These are phyloP conservation scores for Anniella stebbinsi DNA, from an alignment of 2,797 vertebrate species.

Conservation along the genomic window DNA sequence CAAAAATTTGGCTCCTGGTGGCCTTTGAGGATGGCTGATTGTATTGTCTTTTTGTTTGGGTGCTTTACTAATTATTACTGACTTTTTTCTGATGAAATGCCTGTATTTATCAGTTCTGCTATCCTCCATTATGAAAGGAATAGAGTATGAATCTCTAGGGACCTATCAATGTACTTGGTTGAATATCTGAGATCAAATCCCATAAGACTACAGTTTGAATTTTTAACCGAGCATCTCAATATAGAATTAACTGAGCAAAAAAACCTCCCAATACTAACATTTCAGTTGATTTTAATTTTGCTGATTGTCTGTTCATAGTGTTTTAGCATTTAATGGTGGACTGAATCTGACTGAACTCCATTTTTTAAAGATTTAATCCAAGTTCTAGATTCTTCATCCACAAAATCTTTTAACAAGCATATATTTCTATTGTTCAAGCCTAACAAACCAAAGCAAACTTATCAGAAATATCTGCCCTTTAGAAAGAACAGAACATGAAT, in stretches of 20 bases:
- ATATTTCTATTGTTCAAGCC: slow-evolving; percentile 57
- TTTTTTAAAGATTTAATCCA: slow-evolving; percentile 48
- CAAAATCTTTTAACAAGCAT: slow-evolving; percentile 65
- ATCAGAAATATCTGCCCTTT: slow-evolving; percentile 73
- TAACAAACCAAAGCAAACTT: slow-evolving; percentile 65
- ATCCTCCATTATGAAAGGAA: background rate
- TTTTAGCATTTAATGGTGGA: slow-evolving; percentile 49
- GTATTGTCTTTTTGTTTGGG: background rate
- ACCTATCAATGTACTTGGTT: slow-evolving; percentile 1
- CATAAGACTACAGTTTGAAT: background rate
- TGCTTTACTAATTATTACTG: background rate
- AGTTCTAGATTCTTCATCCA: slow-evolving; percentile 53
- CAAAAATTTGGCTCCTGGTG: background rate
- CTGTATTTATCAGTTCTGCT: background rate
- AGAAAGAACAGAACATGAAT: slow-evolving; percentile 71
- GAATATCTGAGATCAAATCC: slow-evolving; percentile 19
- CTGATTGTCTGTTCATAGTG: slow-evolving; percentile 6
- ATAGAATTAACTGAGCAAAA: slow-evolving; percentile 1
- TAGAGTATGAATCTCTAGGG: background rate
- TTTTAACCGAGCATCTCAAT: slow-evolving; percentile 2
- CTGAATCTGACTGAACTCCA: slow-evolving; percentile 44
- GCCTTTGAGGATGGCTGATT: background rate
- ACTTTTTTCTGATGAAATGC: background rate
- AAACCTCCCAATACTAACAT: slow-evolving; percentile 19
- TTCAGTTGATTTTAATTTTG: background rate